Base-by-base conservation (phyloP, 2,113 vertebrate genomes). In the Coturnix japonica region DNA sequence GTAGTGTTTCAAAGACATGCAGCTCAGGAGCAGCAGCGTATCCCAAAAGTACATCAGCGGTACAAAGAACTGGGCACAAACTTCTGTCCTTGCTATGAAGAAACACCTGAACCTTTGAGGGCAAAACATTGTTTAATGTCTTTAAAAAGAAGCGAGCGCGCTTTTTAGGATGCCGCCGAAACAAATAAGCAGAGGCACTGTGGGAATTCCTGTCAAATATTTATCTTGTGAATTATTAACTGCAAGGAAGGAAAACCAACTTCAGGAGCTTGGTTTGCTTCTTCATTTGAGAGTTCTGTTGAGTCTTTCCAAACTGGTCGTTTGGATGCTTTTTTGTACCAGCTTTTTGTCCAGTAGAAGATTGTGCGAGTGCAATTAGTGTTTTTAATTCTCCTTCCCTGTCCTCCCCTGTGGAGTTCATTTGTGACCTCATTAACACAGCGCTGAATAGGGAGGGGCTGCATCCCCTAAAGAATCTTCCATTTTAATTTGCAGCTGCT, bases 381-480 rank as follows among this genome's bases (percentile, higher is more conserved):
- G 69, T 41, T 73, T 39, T 3, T 73, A 49, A 84, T 93, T 91
- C 39, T 51, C 46, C 41, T 46, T 81, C 47, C 31, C 26, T 7
- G 0, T 57, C 10, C 41, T 66, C 72, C 87, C 81, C 86, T 7
- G 61, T 43, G 8, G 87, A 43, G 66, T 72, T 92, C 77, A 89
- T 87, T 69, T 76, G 84, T 91, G 84, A 94, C 81, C 95, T 89
- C 91, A 61, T 94, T 96, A 94, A 81, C 59, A 75, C 14, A 26
- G 81, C 53, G 11, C 87, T 90, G 37, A 91, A 54, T 61, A 39
- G 73, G 11, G 83, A n/a, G 56, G 67, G 17, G 19, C 9, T 11
- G n/a, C 1, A 47, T 56, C 21, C 70, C 43, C 33, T 46, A 31
- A 37, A 77, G 76, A 93, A 83, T 72, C 37, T 80, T 2, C 60